Base-by-base conservation (phyloP, 2,888 invertebrate genomes). In the Sepiola atlantica region DNA sequence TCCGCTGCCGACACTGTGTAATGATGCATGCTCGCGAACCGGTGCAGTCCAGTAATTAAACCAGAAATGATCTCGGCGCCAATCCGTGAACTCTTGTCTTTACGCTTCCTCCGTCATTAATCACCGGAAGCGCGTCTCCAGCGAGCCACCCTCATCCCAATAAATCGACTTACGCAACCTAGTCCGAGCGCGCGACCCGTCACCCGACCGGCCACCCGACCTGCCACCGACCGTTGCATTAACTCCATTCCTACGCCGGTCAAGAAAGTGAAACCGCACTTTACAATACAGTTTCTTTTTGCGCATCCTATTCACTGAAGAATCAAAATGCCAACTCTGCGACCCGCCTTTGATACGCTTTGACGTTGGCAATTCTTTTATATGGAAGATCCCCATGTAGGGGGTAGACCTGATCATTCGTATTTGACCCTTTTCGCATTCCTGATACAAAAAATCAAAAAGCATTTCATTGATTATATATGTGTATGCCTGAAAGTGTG, bases 71-170 rank as follows among this genome's bases (percentile, higher is more conserved):
- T 77, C 77, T n/a, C n/a, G 77, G 28, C 77, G 77, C 77, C 77
- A 24, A 77, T 77, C 77, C 77, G 12, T 77, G 77, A 77, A 77
- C 77, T 77, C 77, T 77, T 77, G 77, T 77, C 77, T 77, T 77
- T 28, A 77, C n/a, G 77, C n/a, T 77, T 77, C 77, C 77, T 12
- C n/a, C 77, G 45, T 77, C 77, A 77, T 77, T 77, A 77, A 77
- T 77, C 77, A 77, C 77, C 77, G 77, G 77, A 77, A 77, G 77
- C 24, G 77, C 77, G n/a, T 77, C 77, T 77, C 77, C 77, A 77
- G 77, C 4, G n/a, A 77, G 77, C 77, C 77, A 77, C 77, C 77
- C 45, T 45, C 45, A 45, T 77, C 77, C 77, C 77, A 77, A 77
- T n/a, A 77, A 45, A 77, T 77, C 24, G 77, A 77, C 77, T 77